Base-by-base conservation (phyloP, 2,797 vertebrate genomes). In the Mallotus villosus region DNA sequence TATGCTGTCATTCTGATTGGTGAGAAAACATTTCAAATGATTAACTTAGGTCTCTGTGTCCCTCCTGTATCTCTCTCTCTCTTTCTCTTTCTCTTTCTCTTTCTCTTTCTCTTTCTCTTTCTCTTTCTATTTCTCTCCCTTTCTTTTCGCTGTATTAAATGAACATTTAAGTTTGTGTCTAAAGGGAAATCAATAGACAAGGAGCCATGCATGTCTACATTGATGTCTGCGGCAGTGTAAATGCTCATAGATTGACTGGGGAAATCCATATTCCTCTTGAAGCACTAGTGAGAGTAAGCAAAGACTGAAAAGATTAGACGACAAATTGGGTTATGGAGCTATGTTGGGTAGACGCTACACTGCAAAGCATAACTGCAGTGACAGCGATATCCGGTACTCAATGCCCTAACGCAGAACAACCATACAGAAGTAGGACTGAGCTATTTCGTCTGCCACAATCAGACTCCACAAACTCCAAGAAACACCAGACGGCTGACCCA, bases 141-240 rank as follows among this genome's bases (percentile, higher is more conserved):
- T 27, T 61, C 27, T 63, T 58, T 21, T 69, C 60, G 3, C 49
- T 70, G 62, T 64, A 74, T 84, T 82, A 80, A 84, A 85, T 61
- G 80, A 74, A 59, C 32, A 34, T 59, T 72, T 76, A 65, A 67
- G 72, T 70, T 74, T 73, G 51, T 69, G 67, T 84, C 81, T 76
- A 62, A 32, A 37, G 79, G 78, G 77, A 83, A 85, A 86, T 87
- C 82, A 64, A 22, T 63, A 22, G 41, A 68, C 53, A 32, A 58
- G 29, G 55, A 59, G 55, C 53, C 55, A 68, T 37, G n/a, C n/a
- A 22, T 57, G 41, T 63, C n/a, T 63, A 63, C 62, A 63, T 4
- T 37, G 62, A 66, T 17, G 22, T 46, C 63, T 66, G 46, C 21
- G 14, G 22, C 25, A 32, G 53, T 74, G 70, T 66, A 74, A 59